Base-by-base conservation (phyloP, 2,113 vertebrate genomes). In the Pterocles burchelli region DNA sequence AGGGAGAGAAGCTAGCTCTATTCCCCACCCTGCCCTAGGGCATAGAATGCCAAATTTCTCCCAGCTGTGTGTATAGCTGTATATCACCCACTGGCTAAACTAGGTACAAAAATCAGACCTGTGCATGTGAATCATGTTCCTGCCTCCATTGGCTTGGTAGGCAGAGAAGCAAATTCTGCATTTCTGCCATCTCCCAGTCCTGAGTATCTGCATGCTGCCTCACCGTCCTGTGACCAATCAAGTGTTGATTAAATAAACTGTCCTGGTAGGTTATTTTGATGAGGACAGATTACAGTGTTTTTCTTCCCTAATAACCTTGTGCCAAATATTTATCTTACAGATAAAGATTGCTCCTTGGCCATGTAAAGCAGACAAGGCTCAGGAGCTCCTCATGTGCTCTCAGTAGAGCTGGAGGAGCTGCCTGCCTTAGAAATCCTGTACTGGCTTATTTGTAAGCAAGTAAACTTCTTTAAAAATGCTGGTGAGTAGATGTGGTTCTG, bases 71-170 rank as follows among this genome's bases (percentile, higher is more conserved):
- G 33, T 28, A 24, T 1, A 80, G 5, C 17, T 66, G 0, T 61
- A 1, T 17, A 33, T 68, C 45, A 9, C 9, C 12, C 22, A 4
- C 34, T 20, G 5, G 38, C 33, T 52, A 88, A 83, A 55, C 5
- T 6, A 34, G 2, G 9, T 28, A 17, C 11, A 68, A n/a, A 38
- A 55, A 17, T 59, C 38, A 75, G 33, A 55, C 13, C 12, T 3
- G 2, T 72, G 49, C 28, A 19, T 26, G 43, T 62, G 22, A 13
- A 1, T 14, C 49, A 21, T 0, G 0, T 63, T 51, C 11, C 36
- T 87, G 11, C 22, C 17, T 68, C 28, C 6, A 3, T 76, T 68
- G 9, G 25, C 22, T 57, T 76, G 29, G 15, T 26, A 54, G 43
- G 41, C 22, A 52, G 33, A 70, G 9, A 10, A 88, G 26, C 7